These are phyloP conservation scores for Balearica regulorum DNA, from an alignment of 2,797 vertebrate species.

Conservation along the genomic window DNA sequence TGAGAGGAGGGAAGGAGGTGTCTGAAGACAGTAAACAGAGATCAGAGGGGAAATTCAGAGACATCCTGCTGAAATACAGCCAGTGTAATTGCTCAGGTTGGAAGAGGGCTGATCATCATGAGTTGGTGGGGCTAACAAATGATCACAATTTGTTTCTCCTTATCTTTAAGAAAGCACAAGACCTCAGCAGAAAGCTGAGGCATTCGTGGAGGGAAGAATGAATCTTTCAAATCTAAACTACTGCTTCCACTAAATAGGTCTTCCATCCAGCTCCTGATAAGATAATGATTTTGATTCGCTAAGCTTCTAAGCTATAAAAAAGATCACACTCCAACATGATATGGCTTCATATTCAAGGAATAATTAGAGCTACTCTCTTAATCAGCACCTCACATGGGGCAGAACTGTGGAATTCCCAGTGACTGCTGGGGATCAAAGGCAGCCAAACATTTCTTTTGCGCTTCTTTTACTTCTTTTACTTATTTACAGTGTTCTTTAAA, in stretches of 20 bases:
- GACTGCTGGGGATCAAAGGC: neutral
- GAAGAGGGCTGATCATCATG: neutral
- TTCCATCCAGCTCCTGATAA: neutral
- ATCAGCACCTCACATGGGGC: neutral
- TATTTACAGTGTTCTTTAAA: neutral
- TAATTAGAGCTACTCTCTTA: neutral
- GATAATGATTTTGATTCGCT: neutral
- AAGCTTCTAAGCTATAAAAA: neutral
- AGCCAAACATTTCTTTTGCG: neutral
- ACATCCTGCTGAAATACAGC: neutral
- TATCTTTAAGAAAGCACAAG: neutral
- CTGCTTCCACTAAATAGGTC: neutral
- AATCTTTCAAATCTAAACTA: neutral
- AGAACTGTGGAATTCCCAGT: neutral
- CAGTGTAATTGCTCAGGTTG: neutral
- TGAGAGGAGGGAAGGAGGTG: neutral
- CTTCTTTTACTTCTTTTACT: neutral
- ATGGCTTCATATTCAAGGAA: neutral
- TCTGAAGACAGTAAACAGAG: neutral
- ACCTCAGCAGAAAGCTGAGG: neutral
- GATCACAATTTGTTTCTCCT: neutral
- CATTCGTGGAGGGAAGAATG: neutral
- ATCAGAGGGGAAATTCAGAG: neutral
- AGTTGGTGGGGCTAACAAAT: neutral
- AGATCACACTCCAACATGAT: neutral